Evolutionary conservation across 2,113 vertebrate genomes (phyloP).

Genomic region (Willisornis vidua): DNA sequence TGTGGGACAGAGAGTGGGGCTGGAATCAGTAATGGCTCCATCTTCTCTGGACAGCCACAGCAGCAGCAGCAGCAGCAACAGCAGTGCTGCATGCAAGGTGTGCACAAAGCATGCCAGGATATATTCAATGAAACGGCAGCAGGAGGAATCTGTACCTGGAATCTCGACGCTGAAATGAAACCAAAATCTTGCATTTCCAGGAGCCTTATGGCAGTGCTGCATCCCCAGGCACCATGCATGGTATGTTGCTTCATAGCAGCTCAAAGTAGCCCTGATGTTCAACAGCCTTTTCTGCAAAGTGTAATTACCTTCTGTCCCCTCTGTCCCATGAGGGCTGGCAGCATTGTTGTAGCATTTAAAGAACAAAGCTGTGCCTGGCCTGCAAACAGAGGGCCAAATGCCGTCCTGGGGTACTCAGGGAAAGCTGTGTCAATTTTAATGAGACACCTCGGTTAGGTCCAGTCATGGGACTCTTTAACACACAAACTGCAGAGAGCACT

Average conservation of each 20-base stretch:
- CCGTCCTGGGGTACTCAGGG: neutral
- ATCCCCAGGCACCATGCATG: fast-evolving
- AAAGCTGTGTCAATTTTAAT: neutral
- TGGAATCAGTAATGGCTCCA: fast-evolving
- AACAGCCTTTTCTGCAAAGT: neutral
- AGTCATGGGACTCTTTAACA: neutral
- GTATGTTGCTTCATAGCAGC: fast-evolving
- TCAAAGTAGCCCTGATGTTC: neutral
- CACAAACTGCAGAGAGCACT: neutral
- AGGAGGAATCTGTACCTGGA: neutral
- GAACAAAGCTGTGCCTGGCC: neutral
- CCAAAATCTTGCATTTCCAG: neutral
- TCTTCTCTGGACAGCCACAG: neutral
- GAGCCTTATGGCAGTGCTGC: fast-evolving
- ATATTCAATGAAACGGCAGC: fast-evolving
- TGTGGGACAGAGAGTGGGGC: neutral
- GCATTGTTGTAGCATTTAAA: neutral
- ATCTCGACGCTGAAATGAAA: neutral
- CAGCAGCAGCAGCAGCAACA: neutral
- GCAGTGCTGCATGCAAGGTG: neutral
- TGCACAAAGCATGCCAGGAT: neutral
- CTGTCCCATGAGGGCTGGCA: neutral
- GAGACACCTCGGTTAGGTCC: neutral
- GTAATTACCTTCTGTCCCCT: neutral
- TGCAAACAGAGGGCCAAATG: neutral